A percentile compares a stretch with the other conserved stretches of the same genome.
These are phyloP conservation scores for Semotilus atromaculatus DNA, from an alignment of 2,797 vertebrate genomes.

Conservation along the genomic window DNA sequence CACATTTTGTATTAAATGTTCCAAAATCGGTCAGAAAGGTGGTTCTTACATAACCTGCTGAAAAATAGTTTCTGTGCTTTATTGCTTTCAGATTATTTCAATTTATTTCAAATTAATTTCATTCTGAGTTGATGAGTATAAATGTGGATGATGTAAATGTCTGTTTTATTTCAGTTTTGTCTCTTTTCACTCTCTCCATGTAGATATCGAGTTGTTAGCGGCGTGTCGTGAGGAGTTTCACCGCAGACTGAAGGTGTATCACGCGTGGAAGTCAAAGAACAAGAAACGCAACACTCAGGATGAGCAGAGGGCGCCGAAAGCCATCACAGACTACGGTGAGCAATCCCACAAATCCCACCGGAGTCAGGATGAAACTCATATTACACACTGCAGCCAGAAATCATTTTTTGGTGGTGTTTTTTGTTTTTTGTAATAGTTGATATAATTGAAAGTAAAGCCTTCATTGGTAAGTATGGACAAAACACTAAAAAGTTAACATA, in stretches of 20 bases:
- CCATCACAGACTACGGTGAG: conserved; percentile 94
- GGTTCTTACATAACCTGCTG: not conserved
- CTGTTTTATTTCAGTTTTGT: not conserved
- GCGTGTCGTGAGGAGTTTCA: conserved; percentile 99
- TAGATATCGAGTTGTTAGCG: conserved; percentile 95
- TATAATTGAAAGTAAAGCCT: conserved; percentile 9
- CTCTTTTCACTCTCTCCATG: conserved; percentile 30
- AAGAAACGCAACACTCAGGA: conserved; percentile 92
- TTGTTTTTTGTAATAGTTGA: conserved; percentile 3
- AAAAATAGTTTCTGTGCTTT: not conserved
- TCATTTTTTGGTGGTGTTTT: not conserved
- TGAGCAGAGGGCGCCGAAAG: conserved; percentile 94
- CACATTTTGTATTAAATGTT: no score
- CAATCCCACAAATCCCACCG: conserved; percentile 17
- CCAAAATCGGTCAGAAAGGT: no score
- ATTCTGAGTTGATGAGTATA: not conserved
- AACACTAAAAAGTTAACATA: not conserved
- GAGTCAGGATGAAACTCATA: not conserved
- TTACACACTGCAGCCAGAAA: not conserved
- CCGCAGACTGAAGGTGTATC: conserved; percentile 96
- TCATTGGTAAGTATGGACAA: conserved; percentile 23
- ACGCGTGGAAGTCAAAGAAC: conserved; percentile 98
- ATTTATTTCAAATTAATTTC: not conserved
- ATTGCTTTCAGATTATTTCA: not conserved
- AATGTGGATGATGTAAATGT: not conserved